These are phyloP conservation scores for Panthera leo DNA, from an alignment of 2,113 vertebrate genomes.

Conservation along the genomic window DNA sequence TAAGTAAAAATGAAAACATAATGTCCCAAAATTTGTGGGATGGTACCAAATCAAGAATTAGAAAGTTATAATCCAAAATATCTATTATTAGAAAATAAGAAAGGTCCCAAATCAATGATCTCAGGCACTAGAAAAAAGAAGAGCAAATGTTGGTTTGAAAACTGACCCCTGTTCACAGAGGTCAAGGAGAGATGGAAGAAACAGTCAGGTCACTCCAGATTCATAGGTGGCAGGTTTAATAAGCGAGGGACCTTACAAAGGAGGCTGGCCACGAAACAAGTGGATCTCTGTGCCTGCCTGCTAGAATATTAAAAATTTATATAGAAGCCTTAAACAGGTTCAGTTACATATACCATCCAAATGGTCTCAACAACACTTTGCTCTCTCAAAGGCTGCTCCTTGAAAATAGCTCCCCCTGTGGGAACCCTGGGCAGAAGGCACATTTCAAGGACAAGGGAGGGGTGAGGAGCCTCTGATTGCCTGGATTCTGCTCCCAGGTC, in stretches of 20 bases:
- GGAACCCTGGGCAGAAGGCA: neutral
- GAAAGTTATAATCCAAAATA: neutral
- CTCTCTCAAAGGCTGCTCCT: neutral
- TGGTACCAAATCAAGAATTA: constrained; percentile 5
- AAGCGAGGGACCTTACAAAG: neutral
- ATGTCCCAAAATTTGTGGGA: neutral
- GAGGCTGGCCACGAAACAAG: neutral
- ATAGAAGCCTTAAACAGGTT: neutral
- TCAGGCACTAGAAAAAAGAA: neutral
- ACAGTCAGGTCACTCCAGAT: neutral
- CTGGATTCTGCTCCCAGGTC: too few relatives aligned
- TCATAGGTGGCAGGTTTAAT: neutral
- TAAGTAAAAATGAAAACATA: neutral
- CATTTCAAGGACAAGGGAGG: neutral
- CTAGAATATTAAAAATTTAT: neutral
- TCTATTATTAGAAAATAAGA: neutral
- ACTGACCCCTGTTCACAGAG: neutral
- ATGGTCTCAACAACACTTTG: neutral
- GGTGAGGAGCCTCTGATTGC: neutral
- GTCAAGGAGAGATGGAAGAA: neutral
- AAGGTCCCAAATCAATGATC: neutral
- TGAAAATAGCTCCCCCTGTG: neutral
- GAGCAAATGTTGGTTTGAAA: neutral
- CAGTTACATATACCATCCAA: neutral
- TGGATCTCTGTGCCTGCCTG: neutral